Evolutionary conservation across 2,797 vertebrate species (phyloP).

Genomic region (Clarias pachynema): DNA sequence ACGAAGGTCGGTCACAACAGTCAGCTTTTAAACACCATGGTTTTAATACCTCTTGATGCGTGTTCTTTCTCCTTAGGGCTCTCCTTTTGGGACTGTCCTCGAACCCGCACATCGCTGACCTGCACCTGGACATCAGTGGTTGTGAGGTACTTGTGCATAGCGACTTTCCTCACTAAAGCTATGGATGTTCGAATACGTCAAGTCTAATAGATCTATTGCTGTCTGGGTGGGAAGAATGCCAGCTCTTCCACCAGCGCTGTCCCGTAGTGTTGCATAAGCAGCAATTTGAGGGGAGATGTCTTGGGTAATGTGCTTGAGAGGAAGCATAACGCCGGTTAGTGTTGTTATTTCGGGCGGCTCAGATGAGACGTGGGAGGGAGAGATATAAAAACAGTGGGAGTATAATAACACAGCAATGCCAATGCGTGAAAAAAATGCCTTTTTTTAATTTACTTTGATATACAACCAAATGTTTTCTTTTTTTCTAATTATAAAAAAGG

Average conservation of each 20-base stretch:
- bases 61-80: constrained; percentile 72
- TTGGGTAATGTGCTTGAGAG: not conserved
- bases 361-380: not conserved
- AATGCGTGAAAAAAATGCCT: not conserved
- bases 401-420: no score
- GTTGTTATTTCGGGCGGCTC: not conserved
- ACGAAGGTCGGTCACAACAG: not conserved
- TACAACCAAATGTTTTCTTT: not conserved
- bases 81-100: constrained; percentile 88
- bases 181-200: not conserved
- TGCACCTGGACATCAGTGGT: constrained; percentile 90
- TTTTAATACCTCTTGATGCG: not conserved
- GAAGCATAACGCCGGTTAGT: not conserved
- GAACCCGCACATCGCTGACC: constrained; percentile 88
- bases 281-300: not conserved
- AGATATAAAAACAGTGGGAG: not conserved
- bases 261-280: constrained; percentile 22
- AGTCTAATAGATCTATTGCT: not conserved
- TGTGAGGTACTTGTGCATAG: constrained; percentile 78
- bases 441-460: not conserved
- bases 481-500: not conserved
- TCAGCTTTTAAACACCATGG: not conserved
- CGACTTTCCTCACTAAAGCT: not conserved
- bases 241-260: not conserved
- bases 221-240: not conserved